Percentiles rank a stretch among this genome's conserved stretches.
These are phyloP conservation scores for Armadillidium nasatum DNA, from an alignment of 1,140 invertebrate species.

Conservation along the genomic window DNA sequence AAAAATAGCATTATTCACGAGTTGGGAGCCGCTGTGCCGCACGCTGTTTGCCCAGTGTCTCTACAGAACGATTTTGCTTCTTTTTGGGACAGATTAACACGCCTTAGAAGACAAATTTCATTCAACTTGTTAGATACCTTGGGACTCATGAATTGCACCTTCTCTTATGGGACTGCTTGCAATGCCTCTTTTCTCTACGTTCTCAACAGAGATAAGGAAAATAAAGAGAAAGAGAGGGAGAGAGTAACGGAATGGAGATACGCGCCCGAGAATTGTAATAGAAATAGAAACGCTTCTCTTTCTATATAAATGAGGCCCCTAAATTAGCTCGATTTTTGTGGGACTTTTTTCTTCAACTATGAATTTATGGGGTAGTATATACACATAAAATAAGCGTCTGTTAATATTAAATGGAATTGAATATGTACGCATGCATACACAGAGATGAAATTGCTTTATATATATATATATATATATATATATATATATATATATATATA, in stretches of 20 bases:
- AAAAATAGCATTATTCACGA: slow-evolving; percentile 9
- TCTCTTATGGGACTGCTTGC: not conserved
- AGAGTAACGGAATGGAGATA: not conserved
- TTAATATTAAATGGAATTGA: not conserved
- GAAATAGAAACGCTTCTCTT: slow-evolving; percentile 1
- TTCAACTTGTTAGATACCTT: slow-evolving; percentile 13
- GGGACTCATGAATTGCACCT: not conserved
- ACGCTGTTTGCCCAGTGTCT: not conserved
- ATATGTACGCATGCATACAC: not conserved
- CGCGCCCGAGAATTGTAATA: not conserved
- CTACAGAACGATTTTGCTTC: slow-evolving; percentile 1
- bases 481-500: not conserved
- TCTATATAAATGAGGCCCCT: not conserved
- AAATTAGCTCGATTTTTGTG: not conserved
- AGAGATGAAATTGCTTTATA: not conserved
- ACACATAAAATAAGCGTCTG: no score
- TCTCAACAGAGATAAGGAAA: not conserved
- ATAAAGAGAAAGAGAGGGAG: not conserved
- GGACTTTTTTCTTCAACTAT: no score
- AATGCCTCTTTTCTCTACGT: not conserved
- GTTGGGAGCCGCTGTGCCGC: not conserved
- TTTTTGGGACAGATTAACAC: slow-evolving; percentile 12
- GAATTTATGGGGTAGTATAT: no score
- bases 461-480: no score
- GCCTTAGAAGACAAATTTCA: slow-evolving; percentile 6